A percentile compares a stretch with the other conserved stretches of the same genome.
phyloP scores from a whole-genome alignment of 1,140 invertebrate species.

The Arctopsyche grandis region DNA sequence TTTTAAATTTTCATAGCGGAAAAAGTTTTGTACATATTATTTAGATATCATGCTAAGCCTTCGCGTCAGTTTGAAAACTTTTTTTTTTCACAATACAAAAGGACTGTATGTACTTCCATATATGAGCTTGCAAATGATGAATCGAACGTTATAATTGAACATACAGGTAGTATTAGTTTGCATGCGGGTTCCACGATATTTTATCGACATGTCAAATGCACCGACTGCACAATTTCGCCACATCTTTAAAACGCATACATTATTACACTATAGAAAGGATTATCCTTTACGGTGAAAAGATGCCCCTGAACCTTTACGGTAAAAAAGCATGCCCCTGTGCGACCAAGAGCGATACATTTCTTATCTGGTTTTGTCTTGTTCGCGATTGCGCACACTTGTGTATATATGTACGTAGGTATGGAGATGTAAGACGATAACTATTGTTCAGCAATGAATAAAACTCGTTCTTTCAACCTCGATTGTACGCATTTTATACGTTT shows the following conservation, averaged over 20 bases:
- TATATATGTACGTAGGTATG: background rate
- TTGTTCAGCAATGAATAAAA: constrained; percentile 12
- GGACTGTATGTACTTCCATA: background rate
- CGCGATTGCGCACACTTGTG: constrained; percentile 11
- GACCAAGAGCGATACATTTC: constrained; percentile 22
- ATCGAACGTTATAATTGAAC: background rate
- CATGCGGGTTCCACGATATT: constrained; percentile 3
- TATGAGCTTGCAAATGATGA: background rate
- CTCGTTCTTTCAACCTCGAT: background rate
- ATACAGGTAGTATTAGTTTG: constrained; percentile 18
- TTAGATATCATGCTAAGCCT: too few species aligned
- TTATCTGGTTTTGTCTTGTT: constrained; percentile 33
- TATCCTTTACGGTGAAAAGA: too few species aligned
- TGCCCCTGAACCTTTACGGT: too few species aligned
- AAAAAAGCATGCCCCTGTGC: background rate
- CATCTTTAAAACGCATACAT: too few species aligned
- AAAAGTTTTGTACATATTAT: too few species aligned
- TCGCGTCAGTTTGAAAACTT: too few species aligned
- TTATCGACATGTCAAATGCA: too few species aligned
- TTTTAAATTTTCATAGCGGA: too few species aligned
- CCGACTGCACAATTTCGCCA: too few species aligned
- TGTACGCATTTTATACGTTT: background rate
- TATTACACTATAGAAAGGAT: background rate
- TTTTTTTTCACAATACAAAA: too few species aligned
- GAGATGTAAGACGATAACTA: constrained; percentile 26